Evolutionary conservation across 2,797 vertebrate genomes (phyloP).

Genomic region (Austrolebias charrua): DNA sequence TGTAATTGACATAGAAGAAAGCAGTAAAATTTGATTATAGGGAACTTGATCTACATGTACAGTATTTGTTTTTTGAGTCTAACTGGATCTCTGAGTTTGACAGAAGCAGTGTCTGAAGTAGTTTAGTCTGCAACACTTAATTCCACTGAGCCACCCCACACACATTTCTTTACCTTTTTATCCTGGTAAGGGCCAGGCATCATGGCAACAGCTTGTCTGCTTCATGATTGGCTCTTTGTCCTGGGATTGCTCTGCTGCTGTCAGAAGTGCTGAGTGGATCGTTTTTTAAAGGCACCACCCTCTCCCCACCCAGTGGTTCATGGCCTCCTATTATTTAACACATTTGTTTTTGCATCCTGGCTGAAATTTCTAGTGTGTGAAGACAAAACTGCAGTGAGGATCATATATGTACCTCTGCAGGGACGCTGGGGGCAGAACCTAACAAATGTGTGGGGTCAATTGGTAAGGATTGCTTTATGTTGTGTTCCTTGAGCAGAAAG

Average conservation of each 20-base stretch:
- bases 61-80: too few species aligned
- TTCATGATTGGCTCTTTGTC: slow-evolving; percentile 64
- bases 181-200: slow-evolving; percentile 17
- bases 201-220: slow-evolving; percentile 59
- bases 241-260: slow-evolving; percentile 55
- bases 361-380: slow-evolving; percentile 79
- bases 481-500: slow-evolving; percentile 36
- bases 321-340: slow-evolving; percentile 75
- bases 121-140: too few species aligned
- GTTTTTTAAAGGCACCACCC: slow-evolving; percentile 54
- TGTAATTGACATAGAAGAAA: too few species aligned
- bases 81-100: too few species aligned
- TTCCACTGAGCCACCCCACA: too few species aligned
- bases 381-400: slow-evolving; percentile 63
- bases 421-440: slow-evolving; percentile 76
- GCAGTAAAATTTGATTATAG: too few species aligned
- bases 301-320: slow-evolving; percentile 40
- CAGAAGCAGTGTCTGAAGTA: too few species aligned
- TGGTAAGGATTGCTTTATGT: slow-evolving; percentile 73
- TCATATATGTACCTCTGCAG: slow-evolving; percentile 79
- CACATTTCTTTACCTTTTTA: background rate
- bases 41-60: too few species aligned
- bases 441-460: slow-evolving; percentile 82
- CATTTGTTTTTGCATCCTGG: slow-evolving; percentile 72
- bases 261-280: slow-evolving; percentile 84